Evolutionary conservation across 2,113 vertebrate genomes (phyloP), one percentile per base, ranked within the genome.

Genomic region (Malurus alboscapulatus): DNA sequence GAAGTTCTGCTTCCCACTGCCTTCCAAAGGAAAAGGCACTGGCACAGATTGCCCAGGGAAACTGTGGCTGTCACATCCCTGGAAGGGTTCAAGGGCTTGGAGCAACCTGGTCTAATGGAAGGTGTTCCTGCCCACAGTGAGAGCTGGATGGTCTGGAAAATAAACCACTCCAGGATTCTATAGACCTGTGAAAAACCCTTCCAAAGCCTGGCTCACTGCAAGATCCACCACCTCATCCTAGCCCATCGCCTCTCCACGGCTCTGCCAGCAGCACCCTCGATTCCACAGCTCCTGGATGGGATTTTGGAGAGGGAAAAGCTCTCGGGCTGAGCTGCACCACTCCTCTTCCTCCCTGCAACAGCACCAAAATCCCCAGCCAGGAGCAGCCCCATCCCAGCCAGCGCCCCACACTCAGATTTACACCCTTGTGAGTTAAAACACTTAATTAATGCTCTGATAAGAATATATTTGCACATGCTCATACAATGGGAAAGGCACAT

Each of bases 201-300:
- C 51, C 30, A 36, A 58, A 93, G 38, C 10, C 42, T 25, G 3
- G 13, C 20, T 77, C 8, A 0, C 10, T 6, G 26, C 34, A 21
- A 30, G 54, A 24, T 32, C 16, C 21, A 10, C 9, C 12, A 10
- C 8, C 22, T 14, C 53, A 7, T 0, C n/a, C 62, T 53, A 66
- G 62, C 58, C 57, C 29, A 5, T 2, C 34, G 8, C 17, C 30
- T 19, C 40, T 8, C 29, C 38, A 0, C 0, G 10, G 76, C 34
- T 2, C 0, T 7, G 24, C 38, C 44, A 11, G 45, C 0, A 12
- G 66, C 17, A 66, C 11, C 45, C 40, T 15, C 3, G 0, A 1
- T 25, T 22, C 18, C 82, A 24, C 55, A 32, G 55, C 26, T 17
- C 74, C 6, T 0, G 36, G 50, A 0, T 11, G 20, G 77, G 48